phyloP scores from a whole-genome alignment of 2,797 vertebrate species.

The Mormyrops boulengeri region DNA sequence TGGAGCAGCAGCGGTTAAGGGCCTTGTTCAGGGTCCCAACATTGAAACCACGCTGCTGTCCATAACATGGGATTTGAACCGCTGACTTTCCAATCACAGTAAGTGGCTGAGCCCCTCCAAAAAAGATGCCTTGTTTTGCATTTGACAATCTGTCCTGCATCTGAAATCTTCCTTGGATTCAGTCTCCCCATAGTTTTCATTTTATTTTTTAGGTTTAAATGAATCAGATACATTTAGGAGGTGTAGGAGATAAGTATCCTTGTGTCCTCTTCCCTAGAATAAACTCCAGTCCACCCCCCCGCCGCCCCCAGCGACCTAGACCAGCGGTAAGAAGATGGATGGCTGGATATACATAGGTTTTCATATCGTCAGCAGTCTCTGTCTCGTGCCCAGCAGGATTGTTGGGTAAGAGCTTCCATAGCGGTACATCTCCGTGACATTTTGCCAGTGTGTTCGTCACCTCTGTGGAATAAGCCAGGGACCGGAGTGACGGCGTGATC shows the following conservation, averaged over 20 bases:
- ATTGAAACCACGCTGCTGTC: not conserved
- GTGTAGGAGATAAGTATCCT: not conserved
- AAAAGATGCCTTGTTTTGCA: not conserved
- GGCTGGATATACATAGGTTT: not conserved
- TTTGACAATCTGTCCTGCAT: not conserved
- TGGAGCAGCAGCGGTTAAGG: not conserved
- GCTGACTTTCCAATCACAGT: not conserved
- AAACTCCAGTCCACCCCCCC: not conserved
- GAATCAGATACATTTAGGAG: not conserved
- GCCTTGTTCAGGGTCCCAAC: not conserved
- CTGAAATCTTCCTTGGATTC: not conserved
- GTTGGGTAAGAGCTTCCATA: not conserved
- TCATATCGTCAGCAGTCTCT: not conserved
- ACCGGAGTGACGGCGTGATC: not conserved
- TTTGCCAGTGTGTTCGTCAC: not conserved
- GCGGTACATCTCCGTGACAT: not conserved
- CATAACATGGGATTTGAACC: not conserved
- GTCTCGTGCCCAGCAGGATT: not conserved
- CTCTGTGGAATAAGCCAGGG: not conserved
- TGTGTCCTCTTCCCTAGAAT: not conserved
- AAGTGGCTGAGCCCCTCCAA: not conserved
- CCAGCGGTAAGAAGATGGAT: not conserved
- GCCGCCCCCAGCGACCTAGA: not conserved
- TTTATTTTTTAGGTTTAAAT: not conserved
- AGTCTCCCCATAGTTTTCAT: not conserved